A percentile compares a stretch with the other conserved stretches of the same genome.
phyloP scores from a whole-genome alignment of 2,113 vertebrate species.

The Callospermophilus lateralis region DNA sequence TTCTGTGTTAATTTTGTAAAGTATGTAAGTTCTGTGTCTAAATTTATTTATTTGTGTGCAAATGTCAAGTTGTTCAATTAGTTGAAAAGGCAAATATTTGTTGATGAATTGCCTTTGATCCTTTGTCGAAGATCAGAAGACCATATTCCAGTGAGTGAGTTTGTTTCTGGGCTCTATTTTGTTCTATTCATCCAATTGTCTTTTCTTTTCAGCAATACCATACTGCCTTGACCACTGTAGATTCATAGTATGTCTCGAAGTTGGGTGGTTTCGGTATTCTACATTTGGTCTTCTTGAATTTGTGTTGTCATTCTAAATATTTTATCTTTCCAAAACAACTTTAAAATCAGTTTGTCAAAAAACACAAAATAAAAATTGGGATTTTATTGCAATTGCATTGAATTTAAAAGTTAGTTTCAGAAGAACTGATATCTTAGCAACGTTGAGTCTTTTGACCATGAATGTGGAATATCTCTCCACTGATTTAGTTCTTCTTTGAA shows the following conservation, averaged over 20 bases:
- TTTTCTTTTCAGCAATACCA: background rate
- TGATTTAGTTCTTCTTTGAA: background rate
- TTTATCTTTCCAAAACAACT: background rate
- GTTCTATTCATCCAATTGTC: background rate
- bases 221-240: background rate
- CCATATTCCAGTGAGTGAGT: background rate
- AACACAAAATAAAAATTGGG: background rate
- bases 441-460: background rate
- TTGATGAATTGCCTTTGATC: background rate
- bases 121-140: background rate
- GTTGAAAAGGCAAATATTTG: background rate
- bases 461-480: background rate
- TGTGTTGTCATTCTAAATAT: background rate
- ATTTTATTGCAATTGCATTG: background rate
- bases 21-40: background rate
- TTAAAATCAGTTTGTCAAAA: background rate
- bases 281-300: background rate
- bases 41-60: background rate
- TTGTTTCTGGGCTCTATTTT: background rate
- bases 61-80: background rate
- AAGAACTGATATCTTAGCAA: background rate
- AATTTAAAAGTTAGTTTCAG: background rate
- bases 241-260: background rate
- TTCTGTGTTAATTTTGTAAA: background rate
- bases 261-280: no score